phyloP scores from a whole-genome alignment of 2,113 vertebrate species.

The Scophthalmus maximus region DNA sequence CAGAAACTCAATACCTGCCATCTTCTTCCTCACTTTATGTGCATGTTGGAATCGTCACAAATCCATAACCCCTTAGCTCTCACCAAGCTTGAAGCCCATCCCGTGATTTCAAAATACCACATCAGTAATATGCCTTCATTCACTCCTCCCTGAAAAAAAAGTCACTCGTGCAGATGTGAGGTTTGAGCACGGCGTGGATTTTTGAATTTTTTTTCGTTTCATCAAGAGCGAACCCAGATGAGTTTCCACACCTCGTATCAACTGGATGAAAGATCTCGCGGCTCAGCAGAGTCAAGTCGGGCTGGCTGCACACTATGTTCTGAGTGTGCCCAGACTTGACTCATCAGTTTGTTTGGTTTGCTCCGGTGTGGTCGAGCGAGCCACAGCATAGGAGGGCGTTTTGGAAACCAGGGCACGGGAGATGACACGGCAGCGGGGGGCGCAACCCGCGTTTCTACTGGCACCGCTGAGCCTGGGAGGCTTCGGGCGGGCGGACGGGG shows the following conservation, averaged over 20 bases:
- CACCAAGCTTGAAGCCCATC: slow-evolving; percentile 9
- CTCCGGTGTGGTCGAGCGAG: slow-evolving; percentile 51
- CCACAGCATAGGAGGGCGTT: slow-evolving; percentile 45
- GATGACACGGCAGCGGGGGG: slow-evolving; percentile 73
- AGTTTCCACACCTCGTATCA: slow-evolving; percentile 33
- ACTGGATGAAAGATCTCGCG: slow-evolving; percentile 32
- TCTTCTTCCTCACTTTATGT: slow-evolving; percentile 4
- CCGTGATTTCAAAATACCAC: slow-evolving; percentile 30
- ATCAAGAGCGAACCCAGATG: slow-evolving; percentile 25
- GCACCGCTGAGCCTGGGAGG: slow-evolving; percentile 61
- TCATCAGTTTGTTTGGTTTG: slow-evolving; percentile 73
- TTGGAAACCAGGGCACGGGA: slow-evolving; percentile 62
- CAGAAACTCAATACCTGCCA: slow-evolving; percentile 9
- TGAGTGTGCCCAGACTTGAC: slow-evolving; percentile 53
- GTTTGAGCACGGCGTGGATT: slow-evolving; percentile 10
- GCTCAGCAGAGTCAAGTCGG: slow-evolving; percentile 31
- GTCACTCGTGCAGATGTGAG: slow-evolving; percentile 17
- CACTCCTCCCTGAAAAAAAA: slow-evolving; percentile 21
- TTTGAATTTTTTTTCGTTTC: slow-evolving; percentile 9
- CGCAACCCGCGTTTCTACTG: slow-evolving; percentile 63
- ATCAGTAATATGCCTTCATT: slow-evolving; percentile 14
- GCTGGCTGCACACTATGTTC: slow-evolving; percentile 42
- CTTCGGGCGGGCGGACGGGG: slow-evolving; percentile 44
- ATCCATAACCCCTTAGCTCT: not conserved
- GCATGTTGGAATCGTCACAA: not conserved